Evolutionary conservation across 2,888 invertebrate species (phyloP), one percentile per base, ranked within the genome.

Genomic region (Desoria tigrina): DNA sequence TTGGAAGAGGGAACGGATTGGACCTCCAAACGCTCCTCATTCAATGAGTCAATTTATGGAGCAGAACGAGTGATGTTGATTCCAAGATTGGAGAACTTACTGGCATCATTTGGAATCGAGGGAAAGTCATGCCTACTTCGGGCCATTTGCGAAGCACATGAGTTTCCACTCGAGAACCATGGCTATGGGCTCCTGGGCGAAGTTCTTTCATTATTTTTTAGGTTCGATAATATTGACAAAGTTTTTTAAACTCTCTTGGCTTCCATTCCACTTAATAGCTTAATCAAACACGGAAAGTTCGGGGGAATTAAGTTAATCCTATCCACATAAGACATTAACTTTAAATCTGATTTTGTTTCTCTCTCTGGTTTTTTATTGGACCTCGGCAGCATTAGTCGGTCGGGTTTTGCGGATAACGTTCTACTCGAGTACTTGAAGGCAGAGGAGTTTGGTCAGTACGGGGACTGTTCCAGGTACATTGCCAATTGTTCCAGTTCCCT

Each of bases 81-180:
- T 26, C 68, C 68, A 14, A 66, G 55, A 64, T 27, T 71, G 26
- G 71, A 63, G 27, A 71, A 71, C 9, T 42, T 71, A 32, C 51
- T 71, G 37, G 42, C 50, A 9, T 58, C 61, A 21, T 58, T 65
- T 37, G 71, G 68, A 45, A 24, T 71, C 4, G 66, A 59, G 45
- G 71, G 68, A 3, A 68, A 66, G 42, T n/a, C 59, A n/a, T 71
- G 71, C 53, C 53, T 71, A 26, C 59, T 68, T 4, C 57, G 71
- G 26, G 42, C 71, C 24, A 45, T 68, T 62, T 71, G 71, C 54
- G 71, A 71, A 59, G 50, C 58, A 16, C 68, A 71, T 57, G 68
- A 71, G 57, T 61, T 50, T n/a, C 66, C 71, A 1, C 28, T 68
- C 27, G 51, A 58, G 42, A 60, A 67, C 37, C 65, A 64, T 42